Percentiles rank a stretch among this genome's conserved stretches.
These are phyloP conservation scores for Rhinogobio ventralis DNA, from an alignment of 2,797 vertebrate species.

Conservation along the genomic window DNA sequence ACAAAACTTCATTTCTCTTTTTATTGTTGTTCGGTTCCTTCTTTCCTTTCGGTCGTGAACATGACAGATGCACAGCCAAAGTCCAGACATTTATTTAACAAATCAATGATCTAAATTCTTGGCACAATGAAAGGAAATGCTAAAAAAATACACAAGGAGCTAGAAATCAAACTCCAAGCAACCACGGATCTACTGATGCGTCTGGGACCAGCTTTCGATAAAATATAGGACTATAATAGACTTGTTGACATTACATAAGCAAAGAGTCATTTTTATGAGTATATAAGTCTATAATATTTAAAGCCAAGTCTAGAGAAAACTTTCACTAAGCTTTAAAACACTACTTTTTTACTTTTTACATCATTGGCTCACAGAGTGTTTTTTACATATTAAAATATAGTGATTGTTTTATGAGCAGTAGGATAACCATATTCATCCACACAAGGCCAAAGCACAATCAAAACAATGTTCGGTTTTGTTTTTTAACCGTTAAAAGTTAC, in stretches of 20 bases:
- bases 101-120: constrained; percentile 24
- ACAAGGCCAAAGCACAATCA: background rate
- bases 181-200: background rate
- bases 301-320: background rate
- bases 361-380: no score
- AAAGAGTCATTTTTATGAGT: background rate
- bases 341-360: background rate
- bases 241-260: background rate
- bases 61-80: constrained; percentile 33
- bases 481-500: background rate
- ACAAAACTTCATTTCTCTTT: constrained; percentile 24
- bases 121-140: background rate
- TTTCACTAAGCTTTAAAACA: background rate
- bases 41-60: constrained; percentile 6
- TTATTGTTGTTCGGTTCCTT: constrained; percentile 15
- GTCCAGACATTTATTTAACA: constrained; percentile 47
- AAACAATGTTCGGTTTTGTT: background rate
- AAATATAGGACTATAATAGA: background rate
- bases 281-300: no score
- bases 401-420: no score
- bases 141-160: constrained; percentile 3
- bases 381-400: background rate
- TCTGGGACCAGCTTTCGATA: background rate
- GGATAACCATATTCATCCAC: no score
- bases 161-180: background rate